These are phyloP conservation scores for Holcopasites calliopsidis DNA, from an alignment of 1,140 invertebrate species.

Conservation along the genomic window DNA sequence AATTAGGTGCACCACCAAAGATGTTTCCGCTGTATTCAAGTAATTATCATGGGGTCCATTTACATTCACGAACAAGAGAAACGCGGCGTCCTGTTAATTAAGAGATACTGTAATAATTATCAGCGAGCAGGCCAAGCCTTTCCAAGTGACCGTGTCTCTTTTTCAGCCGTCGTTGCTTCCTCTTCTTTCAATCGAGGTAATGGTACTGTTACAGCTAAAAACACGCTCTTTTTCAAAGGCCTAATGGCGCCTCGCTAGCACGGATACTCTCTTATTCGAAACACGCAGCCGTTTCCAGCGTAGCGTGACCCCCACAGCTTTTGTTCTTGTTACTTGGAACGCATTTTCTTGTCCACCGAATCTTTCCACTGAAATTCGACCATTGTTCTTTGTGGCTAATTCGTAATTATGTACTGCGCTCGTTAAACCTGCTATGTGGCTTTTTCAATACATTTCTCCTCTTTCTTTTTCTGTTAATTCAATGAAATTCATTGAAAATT, in stretches of 20 bases:
- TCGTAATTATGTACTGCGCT: background rate
- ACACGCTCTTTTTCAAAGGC: background rate
- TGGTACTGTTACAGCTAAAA: constrained; percentile 14
- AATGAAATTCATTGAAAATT: background rate
- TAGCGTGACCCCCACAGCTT: background rate
- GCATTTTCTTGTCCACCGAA: background rate
- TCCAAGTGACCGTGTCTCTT: too few relatives aligned
- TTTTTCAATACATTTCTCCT: background rate
- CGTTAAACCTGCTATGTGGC: background rate
- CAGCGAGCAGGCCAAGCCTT: too few relatives aligned
- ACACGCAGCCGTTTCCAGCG: background rate
- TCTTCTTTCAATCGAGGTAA: background rate
- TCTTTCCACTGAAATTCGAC: background rate
- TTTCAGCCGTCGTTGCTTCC: too few relatives aligned
- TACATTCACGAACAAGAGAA: constrained; percentile 18
- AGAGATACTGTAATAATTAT: constrained; percentile 42
- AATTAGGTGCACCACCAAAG: constrained; percentile 27
- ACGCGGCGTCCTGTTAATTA: constrained; percentile 43
- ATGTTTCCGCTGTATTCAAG: constrained; percentile 29
- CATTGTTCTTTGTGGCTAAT: background rate
- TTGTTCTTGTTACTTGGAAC: constrained; percentile 1
- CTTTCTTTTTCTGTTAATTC: background rate
- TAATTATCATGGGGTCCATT: constrained; percentile 41
- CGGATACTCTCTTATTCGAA: constrained; percentile 16
- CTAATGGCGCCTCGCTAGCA: background rate